phyloP scores from a whole-genome alignment of 2,888 invertebrate species.

The Diarsia brunnea region DNA sequence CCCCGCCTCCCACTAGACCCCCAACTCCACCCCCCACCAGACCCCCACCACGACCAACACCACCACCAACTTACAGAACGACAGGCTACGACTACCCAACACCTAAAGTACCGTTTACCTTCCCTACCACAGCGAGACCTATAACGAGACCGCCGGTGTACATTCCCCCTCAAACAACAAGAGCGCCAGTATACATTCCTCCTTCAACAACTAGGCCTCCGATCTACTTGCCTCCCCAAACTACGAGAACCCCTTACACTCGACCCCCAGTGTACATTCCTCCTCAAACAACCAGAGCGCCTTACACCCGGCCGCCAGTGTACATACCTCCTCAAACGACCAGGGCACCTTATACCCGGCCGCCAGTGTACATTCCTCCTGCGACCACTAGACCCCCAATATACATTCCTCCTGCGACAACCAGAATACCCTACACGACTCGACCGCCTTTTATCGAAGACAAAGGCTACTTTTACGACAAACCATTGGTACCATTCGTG shows the following conservation, averaged over 20 bases:
- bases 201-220: slow-evolving; percentile 20
- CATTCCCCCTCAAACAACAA: slow-evolving; percentile 53
- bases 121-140: slow-evolving; percentile 67
- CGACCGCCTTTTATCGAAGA: slow-evolving; percentile 82
- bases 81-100: slow-evolving; percentile 79
- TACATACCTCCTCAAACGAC: slow-evolving; percentile 49
- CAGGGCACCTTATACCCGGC: too few relatives aligned
- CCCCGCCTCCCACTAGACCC: slow-evolving; percentile 54
- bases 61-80: slow-evolving; percentile 70
- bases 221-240: slow-evolving; percentile 29
- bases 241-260: slow-evolving; percentile 40
- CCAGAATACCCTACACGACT: slow-evolving; percentile 75
- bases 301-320: slow-evolving; percentile 64
- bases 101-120: slow-evolving; percentile 76
- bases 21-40: slow-evolving; percentile 31
- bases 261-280: slow-evolving; percentile 51
- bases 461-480: slow-evolving; percentile 87
- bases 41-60: slow-evolving; percentile 56
- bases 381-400: slow-evolving; percentile 36
- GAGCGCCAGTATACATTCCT: slow-evolving; percentile 65
- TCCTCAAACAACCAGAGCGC: slow-evolving; percentile 64
- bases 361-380: slow-evolving; percentile 40
- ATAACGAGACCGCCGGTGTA: slow-evolving; percentile 62
- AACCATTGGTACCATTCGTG: slow-evolving; percentile 85
- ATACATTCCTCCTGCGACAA: slow-evolving; percentile 57